Evolutionary conservation across 2,888 invertebrate species (phyloP), one percentile per base, ranked within the genome.

Genomic region (Automeris io): DNA sequence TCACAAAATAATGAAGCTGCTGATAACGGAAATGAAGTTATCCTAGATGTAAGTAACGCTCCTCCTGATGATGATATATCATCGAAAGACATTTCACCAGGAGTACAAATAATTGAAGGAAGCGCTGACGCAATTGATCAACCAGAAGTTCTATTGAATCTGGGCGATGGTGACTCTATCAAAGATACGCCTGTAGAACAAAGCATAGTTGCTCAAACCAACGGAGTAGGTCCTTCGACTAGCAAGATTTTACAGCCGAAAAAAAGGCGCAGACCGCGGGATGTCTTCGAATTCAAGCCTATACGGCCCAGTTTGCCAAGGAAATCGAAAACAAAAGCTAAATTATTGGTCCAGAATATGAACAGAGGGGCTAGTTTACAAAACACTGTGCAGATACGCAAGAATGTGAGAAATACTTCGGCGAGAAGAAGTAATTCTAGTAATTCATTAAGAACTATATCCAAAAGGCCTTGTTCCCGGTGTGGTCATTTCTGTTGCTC

Each of bases 321-420:
- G 16, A 47, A 49, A 12, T 50, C 66, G 3, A 71, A 72, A 37
- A 55, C 42, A 8, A 60, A 40, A 18, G 69, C 68, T 1, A 49
- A 43, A 21, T 46, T 53, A 22, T 23, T 55, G 23, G 22, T 71
- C 13, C 46, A 47, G 25, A 51, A 46, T 6, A 49, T 68, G 0
- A 43, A 48, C 1, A 51, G 44, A 29, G 54, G 56, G 2, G 39
- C 45, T 16, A 18, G 8, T 18, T 7, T 32, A 2, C 23, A n/a
- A 19, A 29, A 8, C 4, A 13, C 18, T 29, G 16, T 29, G 8
- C 21, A 23, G 8, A 11, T 18, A 18, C 8, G 9, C 2, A 22
- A 35, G 7, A 35, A 25, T 29, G 29, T 29, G 2, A 29, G n/a
- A 5, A 35, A 13, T 12, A 3, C 7, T 18, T 34, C 22, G 9